These are phyloP conservation scores for Limnodromus scolopaceus DNA, from an alignment of 2,797 vertebrate species.

Conservation along the genomic window DNA sequence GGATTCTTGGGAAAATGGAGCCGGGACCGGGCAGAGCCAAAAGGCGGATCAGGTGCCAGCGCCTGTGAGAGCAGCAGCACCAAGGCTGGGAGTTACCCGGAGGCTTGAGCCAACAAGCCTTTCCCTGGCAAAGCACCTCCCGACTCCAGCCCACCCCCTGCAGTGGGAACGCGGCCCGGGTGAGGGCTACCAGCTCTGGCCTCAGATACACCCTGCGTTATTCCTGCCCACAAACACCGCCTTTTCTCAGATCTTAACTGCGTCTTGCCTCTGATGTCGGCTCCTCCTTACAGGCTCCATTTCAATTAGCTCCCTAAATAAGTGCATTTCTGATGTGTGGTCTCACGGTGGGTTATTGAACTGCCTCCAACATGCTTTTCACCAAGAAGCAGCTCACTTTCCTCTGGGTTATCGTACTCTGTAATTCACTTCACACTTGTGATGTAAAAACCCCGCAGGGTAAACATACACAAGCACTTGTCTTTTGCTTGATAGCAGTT, in stretches of 20 bases:
- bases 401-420: background rate
- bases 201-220: accelerated
- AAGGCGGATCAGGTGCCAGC: background rate
- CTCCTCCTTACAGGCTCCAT: constrained; percentile 15
- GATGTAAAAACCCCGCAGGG: constrained; percentile 27
- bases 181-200: background rate
- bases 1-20: accelerated
- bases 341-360: constrained; percentile 31
- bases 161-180: background rate
- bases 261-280: background rate
- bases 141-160: background rate
- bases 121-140: background rate
- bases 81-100: background rate
- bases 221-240: background rate
- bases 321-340: constrained; percentile 46
- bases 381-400: constrained; percentile 15
- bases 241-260: background rate
- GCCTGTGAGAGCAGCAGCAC: background rate
- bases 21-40: accelerated
- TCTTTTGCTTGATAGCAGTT: background rate
- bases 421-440: constrained; percentile 32
- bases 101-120: background rate
- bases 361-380: constrained; percentile 41
- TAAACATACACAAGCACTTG: constrained; percentile 11
- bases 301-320: constrained; percentile 51